Base-by-base conservation (phyloP, 2,113 vertebrate genomes). In the Callionymus lyra region DNA sequence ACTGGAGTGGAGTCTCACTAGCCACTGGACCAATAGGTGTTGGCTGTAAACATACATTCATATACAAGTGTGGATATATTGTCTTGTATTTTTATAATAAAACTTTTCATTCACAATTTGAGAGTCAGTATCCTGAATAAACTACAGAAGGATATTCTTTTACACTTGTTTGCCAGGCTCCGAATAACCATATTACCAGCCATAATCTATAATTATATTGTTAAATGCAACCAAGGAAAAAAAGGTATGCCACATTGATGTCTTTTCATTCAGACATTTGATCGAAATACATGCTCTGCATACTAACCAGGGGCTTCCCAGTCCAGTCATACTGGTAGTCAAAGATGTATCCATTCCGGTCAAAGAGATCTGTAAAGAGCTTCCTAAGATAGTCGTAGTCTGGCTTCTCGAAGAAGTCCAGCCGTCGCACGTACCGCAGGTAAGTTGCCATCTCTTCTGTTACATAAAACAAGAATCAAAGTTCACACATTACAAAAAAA, bases 241-340 rank as follows among this genome's bases (percentile, higher is more conserved):
- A n/a, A n/a, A n/a, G n/a, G n/a, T n/a, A n/a, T n/a, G n/a, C n/a
- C n/a, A n/a, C n/a, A n/a, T n/a, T n/a, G n/a, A n/a, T n/a, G n/a
- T n/a, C n/a, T n/a, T n/a, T n/a, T n/a, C n/a, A n/a, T n/a, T n/a
- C n/a, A n/a, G n/a, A n/a, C n/a, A n/a, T n/a, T n/a, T n/a, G n/a
- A n/a, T n/a, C 8, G 21, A 27, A 27, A 27, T 8, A 27, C 21
- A 27, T 27, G 21, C 4, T 27, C 21, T 27, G 4, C 21, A 34
- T 32, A 73, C 94, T 81, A 81, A 98, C 94, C 52, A 98, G 84
- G 1, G 92, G 88, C 58, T 98, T 98, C 68, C 94, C 94, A 9
- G 94, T 92, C 94, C 94, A 98, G 85, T 98, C 94, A 2, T 98
- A 98, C 72, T 98, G 92, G 0, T 97, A 98, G 82, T 98, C 93